Percentiles rank a stretch among this genome's conserved stretches.
Evolutionary conservation across 1,140 invertebrate species (phyloP).

Genomic region (Sitophilus oryzae): DNA sequence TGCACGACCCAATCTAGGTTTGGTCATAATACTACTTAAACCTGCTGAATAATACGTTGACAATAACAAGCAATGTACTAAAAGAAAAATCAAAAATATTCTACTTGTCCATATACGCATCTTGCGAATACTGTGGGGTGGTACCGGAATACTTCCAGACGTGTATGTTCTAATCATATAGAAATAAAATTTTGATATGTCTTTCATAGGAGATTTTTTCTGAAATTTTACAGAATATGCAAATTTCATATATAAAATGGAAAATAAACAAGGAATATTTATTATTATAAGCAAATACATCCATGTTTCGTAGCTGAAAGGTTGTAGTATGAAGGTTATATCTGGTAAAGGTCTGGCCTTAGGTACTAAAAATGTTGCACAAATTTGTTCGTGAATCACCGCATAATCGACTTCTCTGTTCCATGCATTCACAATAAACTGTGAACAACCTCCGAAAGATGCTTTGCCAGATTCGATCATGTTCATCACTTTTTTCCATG

Average conservation of each 20-base stretch:
- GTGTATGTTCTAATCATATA: not conserved
- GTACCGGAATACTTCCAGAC: not conserved
- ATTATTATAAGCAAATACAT: not conserved
- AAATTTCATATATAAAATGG: not conserved
- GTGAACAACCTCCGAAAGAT: slow-evolving; percentile 13
- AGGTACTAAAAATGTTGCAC: slow-evolving; percentile 12
- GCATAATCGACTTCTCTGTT: slow-evolving; percentile 5
- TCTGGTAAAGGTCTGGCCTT: slow-evolving; percentile 7
- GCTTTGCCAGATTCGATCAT: not conserved
- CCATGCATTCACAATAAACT: slow-evolving; percentile 5
- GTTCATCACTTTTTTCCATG: slow-evolving; percentile 2
- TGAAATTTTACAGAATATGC: not conserved
- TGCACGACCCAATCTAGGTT: not conserved
- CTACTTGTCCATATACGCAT: not conserved
- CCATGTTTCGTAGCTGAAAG: slow-evolving; percentile 4
- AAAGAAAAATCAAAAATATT: not conserved
- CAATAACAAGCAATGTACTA: slow-evolving; percentile 2
- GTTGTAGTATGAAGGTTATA: slow-evolving; percentile 5
- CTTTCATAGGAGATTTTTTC: not conserved
- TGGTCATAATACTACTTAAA: slow-evolving; percentile 13
- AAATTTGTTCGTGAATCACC: slow-evolving; percentile 5
- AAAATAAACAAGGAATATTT: not conserved
- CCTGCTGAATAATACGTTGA: slow-evolving; percentile 16
- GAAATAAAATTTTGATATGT: not conserved
- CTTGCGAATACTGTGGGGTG: not conserved